Evolutionary conservation across 2,113 vertebrate species (phyloP).

Genomic region (Salminus brasiliensis): DNA sequence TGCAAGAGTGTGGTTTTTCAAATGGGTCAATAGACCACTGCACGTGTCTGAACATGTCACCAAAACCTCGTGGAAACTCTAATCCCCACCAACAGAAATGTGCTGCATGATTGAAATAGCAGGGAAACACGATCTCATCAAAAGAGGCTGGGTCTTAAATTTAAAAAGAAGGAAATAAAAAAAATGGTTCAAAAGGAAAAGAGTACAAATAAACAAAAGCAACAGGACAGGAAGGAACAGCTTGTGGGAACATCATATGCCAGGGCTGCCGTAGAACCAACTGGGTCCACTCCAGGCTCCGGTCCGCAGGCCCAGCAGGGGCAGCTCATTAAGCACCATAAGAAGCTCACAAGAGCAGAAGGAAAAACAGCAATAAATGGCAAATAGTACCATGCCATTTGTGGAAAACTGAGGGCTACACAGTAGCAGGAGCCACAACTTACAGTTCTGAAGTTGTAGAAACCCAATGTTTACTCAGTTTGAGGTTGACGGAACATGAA

Average conservation of each 20-base stretch:
- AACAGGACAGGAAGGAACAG: constrained; percentile 63
- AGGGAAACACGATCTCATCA: constrained; percentile 65
- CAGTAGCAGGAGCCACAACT: constrained; percentile 25
- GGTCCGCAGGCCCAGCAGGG: constrained; percentile 5
- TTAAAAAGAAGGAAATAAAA: no score
- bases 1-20: constrained; percentile 65
- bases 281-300: constrained; percentile 48
- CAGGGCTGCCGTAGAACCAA: constrained; percentile 49
- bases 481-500: not conserved
- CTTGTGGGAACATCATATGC: constrained; percentile 62
- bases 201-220: constrained; percentile 69
- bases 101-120: constrained; percentile 69
- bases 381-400: not conserved
- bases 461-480: constrained; percentile 19
- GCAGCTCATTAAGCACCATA: constrained; percentile 3
- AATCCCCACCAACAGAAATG: constrained; percentile 53
- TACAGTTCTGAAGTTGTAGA: not conserved
- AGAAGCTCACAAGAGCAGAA: constrained; percentile 11
- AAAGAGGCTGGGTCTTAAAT: constrained; percentile 60
- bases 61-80: constrained; percentile 46
- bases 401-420: constrained; percentile 13
- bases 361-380: constrained; percentile 11
- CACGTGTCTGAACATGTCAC: constrained; percentile 67
- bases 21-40: constrained; percentile 74
- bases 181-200: constrained; percentile 43